Evolutionary conservation across 2,113 vertebrate species (phyloP), one percentile per base, ranked within the genome.

Genomic region (Verasper variegatus): DNA sequence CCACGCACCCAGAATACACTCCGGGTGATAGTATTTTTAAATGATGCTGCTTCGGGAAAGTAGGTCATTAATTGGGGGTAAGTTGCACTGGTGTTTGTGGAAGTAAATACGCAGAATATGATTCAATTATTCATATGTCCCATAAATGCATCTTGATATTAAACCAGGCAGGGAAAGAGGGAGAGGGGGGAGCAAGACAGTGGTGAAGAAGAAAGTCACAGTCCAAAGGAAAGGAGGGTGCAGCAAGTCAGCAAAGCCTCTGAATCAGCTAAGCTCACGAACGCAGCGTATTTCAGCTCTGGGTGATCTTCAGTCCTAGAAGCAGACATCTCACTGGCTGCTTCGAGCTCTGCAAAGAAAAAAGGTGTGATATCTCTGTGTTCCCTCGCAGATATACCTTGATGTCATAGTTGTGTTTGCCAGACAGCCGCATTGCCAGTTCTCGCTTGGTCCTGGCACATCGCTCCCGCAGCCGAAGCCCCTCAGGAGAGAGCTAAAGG

Each of bases 391-490:
- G 51, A 35, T 85, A 89, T 98, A 98, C 97, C 97, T 99, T 98
- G 84, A 92, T 94, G 89, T 97, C 95, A 92, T 94, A 96, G 92
- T 95, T 95, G 91, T 95, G 94, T 89, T 95, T 97, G 91, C 95
- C 96, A 94, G 96, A 95, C 88, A 96, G 96, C 95, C 92, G 95
- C 80, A 95, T 92, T 87, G 96, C 95, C 93, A 97, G 88, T 54
- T 97, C 96, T 75, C 95, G 94, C 92, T 96, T 97, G 95, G 96
- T 97, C 95, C 94, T 94, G 95, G 94, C 92, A 89, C 95, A 97
- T 76, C 95, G 94, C 61, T 98, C 97, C 95, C 95, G 96, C 94
- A 98, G 95, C 86, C 96, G 96, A 80, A 89, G 93, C 86, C 97
- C 95, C 83, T 98, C 97, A 91, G 96, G 96, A 87, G 96, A 93